phyloP scores from a whole-genome alignment of 2,888 invertebrate genomes.

The Phalangium opilio region DNA sequence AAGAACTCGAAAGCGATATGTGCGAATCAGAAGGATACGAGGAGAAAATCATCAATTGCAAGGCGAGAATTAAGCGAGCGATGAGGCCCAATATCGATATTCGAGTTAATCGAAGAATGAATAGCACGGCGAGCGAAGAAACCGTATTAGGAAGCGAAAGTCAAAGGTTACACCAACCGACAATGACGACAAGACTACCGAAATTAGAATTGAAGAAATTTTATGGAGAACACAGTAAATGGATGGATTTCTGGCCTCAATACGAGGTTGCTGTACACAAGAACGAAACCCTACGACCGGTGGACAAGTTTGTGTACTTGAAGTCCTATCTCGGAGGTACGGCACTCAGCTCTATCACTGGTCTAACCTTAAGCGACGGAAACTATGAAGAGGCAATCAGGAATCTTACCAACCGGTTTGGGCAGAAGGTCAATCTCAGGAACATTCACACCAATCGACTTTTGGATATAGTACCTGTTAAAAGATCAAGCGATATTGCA shows the following conservation, averaged over 20 bases:
- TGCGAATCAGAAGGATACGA: too few species aligned
- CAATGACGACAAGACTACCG: background rate
- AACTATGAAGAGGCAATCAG: constrained; percentile 4
- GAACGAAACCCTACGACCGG: background rate
- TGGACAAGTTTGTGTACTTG: constrained; percentile 4
- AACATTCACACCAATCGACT: background rate
- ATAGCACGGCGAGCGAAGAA: too few species aligned
- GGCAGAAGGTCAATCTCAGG: constrained; percentile 1
- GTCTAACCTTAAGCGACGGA: background rate
- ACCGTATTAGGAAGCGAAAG: too few species aligned
- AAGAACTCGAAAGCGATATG: too few species aligned
- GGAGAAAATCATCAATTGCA: too few species aligned
- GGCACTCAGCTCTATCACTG: background rate
- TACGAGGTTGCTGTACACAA: constrained; percentile 5
- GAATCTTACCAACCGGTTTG: constrained; percentile 2
- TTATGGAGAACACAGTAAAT: constrained; percentile 1
- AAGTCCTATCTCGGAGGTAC: constrained; percentile 5
- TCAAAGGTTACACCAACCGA: too few species aligned
- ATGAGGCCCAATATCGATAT: too few species aligned
- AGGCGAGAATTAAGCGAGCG: too few species aligned
- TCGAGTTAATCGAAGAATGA: too few species aligned
- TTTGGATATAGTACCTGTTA: background rate
- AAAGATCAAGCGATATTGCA: background rate
- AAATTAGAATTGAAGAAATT: constrained; percentile 3
- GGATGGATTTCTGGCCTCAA: constrained; percentile 4